Base-by-base conservation (phyloP, 2,113 vertebrate species). In the Sinocyclocheilus anshuiensis region DNA sequence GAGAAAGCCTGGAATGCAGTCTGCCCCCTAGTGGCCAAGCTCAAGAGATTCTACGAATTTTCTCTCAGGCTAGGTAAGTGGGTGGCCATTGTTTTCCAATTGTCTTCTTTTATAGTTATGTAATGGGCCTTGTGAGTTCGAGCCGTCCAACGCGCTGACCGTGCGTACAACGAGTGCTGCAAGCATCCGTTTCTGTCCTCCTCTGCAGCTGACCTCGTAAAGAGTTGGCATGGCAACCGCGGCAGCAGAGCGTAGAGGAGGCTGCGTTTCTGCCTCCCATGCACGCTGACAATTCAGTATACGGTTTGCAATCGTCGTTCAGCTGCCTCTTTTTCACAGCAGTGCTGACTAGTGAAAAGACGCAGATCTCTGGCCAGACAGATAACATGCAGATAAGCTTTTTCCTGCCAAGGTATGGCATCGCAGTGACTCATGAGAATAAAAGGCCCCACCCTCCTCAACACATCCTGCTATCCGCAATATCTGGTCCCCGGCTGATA, bases 21-120 rank as follows among this genome's bases (percentile, higher is more conserved):
- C 85, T 97, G 97, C 91, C 97, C 97, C 50, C 93, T 97, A n/a
- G 97, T 98, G 89, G 96, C 96, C 86, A 97, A 97, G 89, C 96
- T 98, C 87, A 98, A 98, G 87, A 94, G 96, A 15, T 98, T 97
- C 92, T 98, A 98, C 0, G 97, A 98, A 94, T 98, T 98, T 88
- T 98, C 97, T 12, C 95, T 98, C 36, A 90, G 97, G 81, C 92
- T 98, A 91, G 97, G 97, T 98, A 92, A 95, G 95, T 85, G 77
- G 63, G 11, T 77, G 72, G 11, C 20, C 24, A 55, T 15, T 26
- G 36, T 18, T 57, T 22, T 55, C 59, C 29, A 36, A 1, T 26
- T 7, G 13, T 42, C 42, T 20, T 42, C 24, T 20, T 26, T 39
- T 74, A 59, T 79, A 84, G 22, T 61, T 22, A 76, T n/a, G 26